These are phyloP conservation scores for Phrixothrix hirtus DNA, from an alignment of 2,888 invertebrate genomes.

Conservation along the genomic window DNA sequence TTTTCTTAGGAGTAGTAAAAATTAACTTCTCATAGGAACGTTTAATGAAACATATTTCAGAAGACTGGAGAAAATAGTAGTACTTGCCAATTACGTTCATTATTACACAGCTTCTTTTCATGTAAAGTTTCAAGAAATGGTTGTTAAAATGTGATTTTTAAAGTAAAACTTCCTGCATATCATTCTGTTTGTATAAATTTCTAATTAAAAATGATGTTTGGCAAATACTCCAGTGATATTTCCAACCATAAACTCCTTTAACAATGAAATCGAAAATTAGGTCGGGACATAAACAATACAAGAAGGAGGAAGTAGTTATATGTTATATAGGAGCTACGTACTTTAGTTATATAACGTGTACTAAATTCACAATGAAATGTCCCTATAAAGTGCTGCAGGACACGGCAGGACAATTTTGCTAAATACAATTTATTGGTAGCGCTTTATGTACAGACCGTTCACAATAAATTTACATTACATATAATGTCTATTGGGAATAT, in stretches of 20 bases:
- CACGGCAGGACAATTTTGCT: slow-evolving; percentile 31
- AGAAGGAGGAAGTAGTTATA: slow-evolving; percentile 21
- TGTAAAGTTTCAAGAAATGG: not conserved
- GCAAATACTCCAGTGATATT: not conserved
- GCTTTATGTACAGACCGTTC: slow-evolving; percentile 19
- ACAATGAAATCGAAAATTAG: slow-evolving; percentile 20
- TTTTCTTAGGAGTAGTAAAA: no score
- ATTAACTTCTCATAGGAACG: no score
- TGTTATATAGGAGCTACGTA: slow-evolving; percentile 5
- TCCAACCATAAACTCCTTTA: not conserved
- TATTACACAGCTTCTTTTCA: not conserved
- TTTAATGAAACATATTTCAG: no score
- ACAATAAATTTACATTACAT: slow-evolving; percentile 20
- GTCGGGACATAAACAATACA: slow-evolving; percentile 26
- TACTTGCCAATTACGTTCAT: not conserved
- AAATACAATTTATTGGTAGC: slow-evolving; percentile 34
- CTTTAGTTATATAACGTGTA: slow-evolving; percentile 18
- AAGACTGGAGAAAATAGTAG: no score
- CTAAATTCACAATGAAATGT: slow-evolving; percentile 21
- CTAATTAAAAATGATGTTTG: slow-evolving; percentile 7
- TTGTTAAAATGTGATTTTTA: slow-evolving; percentile 1
- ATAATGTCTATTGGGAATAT: no score
- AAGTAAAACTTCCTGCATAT: slow-evolving; percentile 8
- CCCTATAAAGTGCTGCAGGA: slow-evolving; percentile 32
- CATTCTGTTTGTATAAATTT: slow-evolving; percentile 4